phyloP scores from a whole-genome alignment of 2,888 invertebrate genomes.

The Drosophila nigricruria region DNA sequence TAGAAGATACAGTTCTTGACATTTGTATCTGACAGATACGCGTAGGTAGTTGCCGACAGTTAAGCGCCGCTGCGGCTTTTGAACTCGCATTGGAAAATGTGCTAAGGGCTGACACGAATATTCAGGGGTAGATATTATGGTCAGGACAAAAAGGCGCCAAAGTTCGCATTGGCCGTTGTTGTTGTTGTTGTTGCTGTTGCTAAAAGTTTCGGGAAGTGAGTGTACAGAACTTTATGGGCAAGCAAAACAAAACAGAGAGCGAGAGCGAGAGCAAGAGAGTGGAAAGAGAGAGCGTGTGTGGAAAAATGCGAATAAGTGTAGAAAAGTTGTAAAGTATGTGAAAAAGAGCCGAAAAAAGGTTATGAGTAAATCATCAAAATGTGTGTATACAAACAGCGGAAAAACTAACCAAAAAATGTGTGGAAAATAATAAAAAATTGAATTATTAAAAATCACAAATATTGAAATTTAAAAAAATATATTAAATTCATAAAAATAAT shows the following conservation, averaged over 20 bases:
- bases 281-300: slow-evolving; percentile 7
- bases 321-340: slow-evolving; percentile 53
- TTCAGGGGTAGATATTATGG: slow-evolving; percentile 24
- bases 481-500: background rate
- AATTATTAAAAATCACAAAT: background rate
- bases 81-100: slow-evolving; percentile 36
- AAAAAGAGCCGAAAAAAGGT: slow-evolving; percentile 18
- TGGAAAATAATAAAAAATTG: background rate
- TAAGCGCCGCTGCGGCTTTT: slow-evolving; percentile 14
- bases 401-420: background rate
- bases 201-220: slow-evolving; percentile 27
- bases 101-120: slow-evolving; percentile 22
- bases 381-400: slow-evolving; percentile 11
- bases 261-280: slow-evolving; percentile 3
- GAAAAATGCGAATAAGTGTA: slow-evolving; percentile 39
- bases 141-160: slow-evolving; percentile 71
- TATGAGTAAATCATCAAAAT: background rate
- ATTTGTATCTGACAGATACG: slow-evolving; percentile 45
- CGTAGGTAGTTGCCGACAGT: background rate
- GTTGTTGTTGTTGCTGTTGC: slow-evolving; percentile 11
- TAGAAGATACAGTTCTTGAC: slow-evolving; percentile 11
- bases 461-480: background rate
- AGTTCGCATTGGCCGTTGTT: slow-evolving; percentile 11
- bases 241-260: slow-evolving; percentile 55
- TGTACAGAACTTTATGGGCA: slow-evolving; percentile 37